These are phyloP conservation scores for Tetragnatha montana DNA, from an alignment of 2,888 invertebrate species.

Conservation along the genomic window DNA sequence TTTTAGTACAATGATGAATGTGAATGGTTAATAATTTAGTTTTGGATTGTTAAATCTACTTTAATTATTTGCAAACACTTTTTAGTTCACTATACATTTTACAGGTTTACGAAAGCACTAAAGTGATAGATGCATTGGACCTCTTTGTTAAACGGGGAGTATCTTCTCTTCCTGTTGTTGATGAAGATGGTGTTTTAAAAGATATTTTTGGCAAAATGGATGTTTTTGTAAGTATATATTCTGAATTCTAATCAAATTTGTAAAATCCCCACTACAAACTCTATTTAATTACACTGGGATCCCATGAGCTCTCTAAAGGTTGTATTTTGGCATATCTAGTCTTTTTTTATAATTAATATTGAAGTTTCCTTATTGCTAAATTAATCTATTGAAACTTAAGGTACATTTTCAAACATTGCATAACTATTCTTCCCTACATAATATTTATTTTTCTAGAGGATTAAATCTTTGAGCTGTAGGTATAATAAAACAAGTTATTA, in stretches of 20 bases:
- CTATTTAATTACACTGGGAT: neutral
- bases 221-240: constrained; percentile 89
- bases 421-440: no score
- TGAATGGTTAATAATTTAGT: no score
- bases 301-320: neutral
- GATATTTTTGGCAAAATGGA: constrained; percentile 99
- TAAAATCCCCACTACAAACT: neutral
- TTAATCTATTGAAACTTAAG: no score
- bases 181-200: constrained; percentile 85
- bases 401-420: no score
- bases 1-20: no score
- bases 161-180: constrained; percentile 93
- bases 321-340: neutral
- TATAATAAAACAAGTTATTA: no score
- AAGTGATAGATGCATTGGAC: constrained; percentile 93
- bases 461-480: no score
- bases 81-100: constrained; percentile 4
- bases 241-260: neutral
- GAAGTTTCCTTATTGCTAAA: neutral
- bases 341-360: no score
- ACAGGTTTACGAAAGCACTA: constrained; percentile 87
- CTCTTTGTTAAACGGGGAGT: constrained; percentile 96
- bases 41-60: no score
- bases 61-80: no score
- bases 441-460: no score